Percentiles rank a stretch among this genome's conserved stretches.
Conservation (phyloP, 2,888 invertebrate species). For the Ypsolopha scabrella region DNA sequence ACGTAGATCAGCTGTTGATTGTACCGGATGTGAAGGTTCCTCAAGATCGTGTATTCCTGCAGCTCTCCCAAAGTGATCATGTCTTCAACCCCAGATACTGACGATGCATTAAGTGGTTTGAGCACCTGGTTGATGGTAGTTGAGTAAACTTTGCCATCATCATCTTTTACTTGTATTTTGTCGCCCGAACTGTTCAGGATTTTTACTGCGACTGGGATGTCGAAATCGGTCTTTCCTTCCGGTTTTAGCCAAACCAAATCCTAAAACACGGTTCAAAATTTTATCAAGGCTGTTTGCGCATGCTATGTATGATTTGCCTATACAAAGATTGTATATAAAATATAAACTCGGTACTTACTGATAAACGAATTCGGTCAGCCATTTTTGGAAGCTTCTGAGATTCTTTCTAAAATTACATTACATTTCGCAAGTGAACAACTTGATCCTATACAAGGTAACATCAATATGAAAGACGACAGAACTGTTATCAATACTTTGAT, state of each 20-base stretch:
- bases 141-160: slow-evolving; percentile 81
- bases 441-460: slow-evolving; percentile 10
- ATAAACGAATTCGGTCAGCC: slow-evolving; percentile 41
- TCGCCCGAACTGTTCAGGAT: slow-evolving; percentile 82
- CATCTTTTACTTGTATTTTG: slow-evolving; percentile 83
- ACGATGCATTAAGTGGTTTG: slow-evolving; percentile 83
- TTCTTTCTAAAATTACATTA: slow-evolving; percentile 27
- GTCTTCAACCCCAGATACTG: slow-evolving; percentile 88
- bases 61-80: slow-evolving; percentile 96
- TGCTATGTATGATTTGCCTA: not conserved
- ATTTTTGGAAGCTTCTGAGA: slow-evolving; percentile 36
- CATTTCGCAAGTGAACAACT: slow-evolving; percentile 23
- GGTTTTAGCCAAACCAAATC: slow-evolving; percentile 93
- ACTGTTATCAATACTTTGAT: slow-evolving; percentile 3
- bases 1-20: slow-evolving; percentile 92
- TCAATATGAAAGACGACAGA: slow-evolving; percentile 23
- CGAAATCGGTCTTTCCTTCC: slow-evolving; percentile 77
- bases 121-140: slow-evolving; percentile 71
- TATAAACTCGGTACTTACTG: slow-evolving; percentile 33
- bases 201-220: slow-evolving; percentile 87
- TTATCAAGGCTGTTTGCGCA: not conserved
- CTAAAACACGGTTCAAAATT: slow-evolving; percentile 23
- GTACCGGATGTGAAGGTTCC: slow-evolving; percentile 92
- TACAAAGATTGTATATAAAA: not conserved
- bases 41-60: slow-evolving; percentile 93